Conservation (phyloP, 2,888 invertebrate genomes). For the Drosophila nr. medialis region DNA sequence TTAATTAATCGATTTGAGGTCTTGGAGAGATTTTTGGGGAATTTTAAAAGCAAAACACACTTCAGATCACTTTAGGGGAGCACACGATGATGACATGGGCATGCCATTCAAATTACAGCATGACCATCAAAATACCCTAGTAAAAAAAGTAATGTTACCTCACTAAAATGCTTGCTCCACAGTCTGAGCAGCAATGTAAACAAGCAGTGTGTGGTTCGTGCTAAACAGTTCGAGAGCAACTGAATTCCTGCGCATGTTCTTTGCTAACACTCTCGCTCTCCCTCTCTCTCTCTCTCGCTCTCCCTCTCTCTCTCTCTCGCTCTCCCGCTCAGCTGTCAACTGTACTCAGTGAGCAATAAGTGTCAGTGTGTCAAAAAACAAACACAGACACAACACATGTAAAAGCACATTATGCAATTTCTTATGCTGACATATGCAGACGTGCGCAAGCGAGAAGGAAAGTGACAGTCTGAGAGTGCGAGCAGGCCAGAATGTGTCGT, state of each 20-base stretch:
- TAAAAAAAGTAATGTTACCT: background rate
- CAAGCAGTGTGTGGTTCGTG: slow-evolving; percentile 37
- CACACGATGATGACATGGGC: slow-evolving; percentile 37
- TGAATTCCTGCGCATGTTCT: slow-evolving; percentile 56
- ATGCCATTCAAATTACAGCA: background rate
- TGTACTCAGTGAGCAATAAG: slow-evolving; percentile 62
- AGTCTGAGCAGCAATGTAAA: slow-evolving; percentile 68
- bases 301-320: background rate
- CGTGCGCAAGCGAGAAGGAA: slow-evolving; percentile 43
- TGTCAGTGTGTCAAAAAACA: slow-evolving; percentile 82
- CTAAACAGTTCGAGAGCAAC: slow-evolving; percentile 61
- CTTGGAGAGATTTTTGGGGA: slow-evolving; percentile 16
- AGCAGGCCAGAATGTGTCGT: slow-evolving; percentile 32
- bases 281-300: no score
- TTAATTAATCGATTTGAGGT: slow-evolving; percentile 57
- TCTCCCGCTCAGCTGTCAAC: slow-evolving; percentile 35
- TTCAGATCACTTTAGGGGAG: slow-evolving; percentile 31
- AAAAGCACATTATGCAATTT: slow-evolving; percentile 73
- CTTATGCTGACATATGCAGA: slow-evolving; percentile 54
- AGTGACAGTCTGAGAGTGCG: slow-evolving; percentile 31
- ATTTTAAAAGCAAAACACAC: slow-evolving; percentile 59
- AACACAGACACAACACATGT: slow-evolving; percentile 14
- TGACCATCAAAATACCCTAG: slow-evolving; percentile 29
- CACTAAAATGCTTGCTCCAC: background rate
- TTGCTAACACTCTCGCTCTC: slow-evolving; percentile 13